Conservation (phyloP, 1,140 invertebrate genomes). For the Brevipalpus yothersi region DNA sequence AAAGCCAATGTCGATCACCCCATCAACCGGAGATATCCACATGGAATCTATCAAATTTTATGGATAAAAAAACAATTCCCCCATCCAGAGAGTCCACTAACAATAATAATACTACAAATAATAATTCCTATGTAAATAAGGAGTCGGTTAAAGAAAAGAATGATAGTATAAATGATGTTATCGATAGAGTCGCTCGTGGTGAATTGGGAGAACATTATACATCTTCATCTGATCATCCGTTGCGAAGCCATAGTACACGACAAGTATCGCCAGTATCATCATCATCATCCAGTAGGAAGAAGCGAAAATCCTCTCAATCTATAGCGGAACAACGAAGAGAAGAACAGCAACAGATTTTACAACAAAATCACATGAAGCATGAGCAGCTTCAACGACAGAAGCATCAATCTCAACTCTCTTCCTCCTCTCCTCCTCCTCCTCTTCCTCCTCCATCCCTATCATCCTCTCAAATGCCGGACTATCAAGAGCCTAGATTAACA, state of each 20-base stretch:
- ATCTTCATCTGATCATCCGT: background rate
- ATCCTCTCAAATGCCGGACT: background rate
- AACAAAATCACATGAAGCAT: background rate
- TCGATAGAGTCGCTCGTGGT: background rate
- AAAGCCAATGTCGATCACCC: background rate
- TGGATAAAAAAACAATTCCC: background rate
- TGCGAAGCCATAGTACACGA: background rate
- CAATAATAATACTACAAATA: background rate
- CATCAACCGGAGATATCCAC: background rate
- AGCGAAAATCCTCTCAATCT: background rate
- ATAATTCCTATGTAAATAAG: background rate
- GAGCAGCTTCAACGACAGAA: background rate
- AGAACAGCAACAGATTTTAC: background rate
- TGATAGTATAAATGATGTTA: conserved; percentile 3
- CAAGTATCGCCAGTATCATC: background rate
- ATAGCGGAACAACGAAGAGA: background rate
- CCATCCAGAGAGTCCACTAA: no score
- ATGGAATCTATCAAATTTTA: conserved; percentile 4
- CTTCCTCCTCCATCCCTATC: background rate
- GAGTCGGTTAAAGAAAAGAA: background rate
- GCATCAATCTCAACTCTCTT: background rate
- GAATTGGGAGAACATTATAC: background rate
- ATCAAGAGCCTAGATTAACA: background rate
- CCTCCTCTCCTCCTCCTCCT: background rate
- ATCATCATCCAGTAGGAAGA: background rate